Evolutionary conservation across 2,113 vertebrate species (phyloP), one percentile per base, ranked within the genome.

Genomic region (Phyllostomus discolor): DNA sequence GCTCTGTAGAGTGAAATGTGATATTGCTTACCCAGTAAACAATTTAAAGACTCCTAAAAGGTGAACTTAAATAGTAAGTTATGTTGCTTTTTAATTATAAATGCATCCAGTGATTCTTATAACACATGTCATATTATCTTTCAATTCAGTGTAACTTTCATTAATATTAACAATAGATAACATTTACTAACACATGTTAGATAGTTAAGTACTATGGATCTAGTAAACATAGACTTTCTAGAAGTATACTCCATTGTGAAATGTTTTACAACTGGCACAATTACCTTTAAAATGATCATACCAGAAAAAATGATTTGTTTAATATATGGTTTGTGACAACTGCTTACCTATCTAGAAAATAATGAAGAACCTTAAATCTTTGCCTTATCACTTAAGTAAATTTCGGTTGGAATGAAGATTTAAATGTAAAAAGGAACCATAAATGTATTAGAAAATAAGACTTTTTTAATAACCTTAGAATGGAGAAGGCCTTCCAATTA

Each of bases 201-300:
- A 64, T 38, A 81, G 66, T 57, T 76, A 81, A 72, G 67, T 92
- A 89, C 28, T 38, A 57, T 93, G 59, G 11, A n/a, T 92, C 54
- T 87, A 66, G 33, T 90, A 83, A 94, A 57, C 2, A 41, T 59
- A 85, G 54, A 41, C 87, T 92, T 92, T 92, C 70, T 92, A 84
- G 69, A 97, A 66, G 41, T 70, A 50, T 10, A n/a, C 57, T 80
- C 20, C 19, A 48, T 67, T 82, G 19, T 83, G 24, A 90, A 92
- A 88, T 88, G 57, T n/a, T 69, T 88, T 84, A 50, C 17, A 84
- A 41, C n/a, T 90, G 81, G 28, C 28, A 87, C 24, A 67, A 35
- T 79, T 95, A 66, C 10, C 78, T 95, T 92, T 95, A 52, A 82
- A 93, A 82, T 81, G 28, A 84, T 31, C 17, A 20, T 94, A 79